A percentile compares a stretch with the other conserved stretches of the same genome.
Evolutionary conservation across 2,113 vertebrate genomes (phyloP).

Genomic region (Proterorhinus semilunaris): DNA sequence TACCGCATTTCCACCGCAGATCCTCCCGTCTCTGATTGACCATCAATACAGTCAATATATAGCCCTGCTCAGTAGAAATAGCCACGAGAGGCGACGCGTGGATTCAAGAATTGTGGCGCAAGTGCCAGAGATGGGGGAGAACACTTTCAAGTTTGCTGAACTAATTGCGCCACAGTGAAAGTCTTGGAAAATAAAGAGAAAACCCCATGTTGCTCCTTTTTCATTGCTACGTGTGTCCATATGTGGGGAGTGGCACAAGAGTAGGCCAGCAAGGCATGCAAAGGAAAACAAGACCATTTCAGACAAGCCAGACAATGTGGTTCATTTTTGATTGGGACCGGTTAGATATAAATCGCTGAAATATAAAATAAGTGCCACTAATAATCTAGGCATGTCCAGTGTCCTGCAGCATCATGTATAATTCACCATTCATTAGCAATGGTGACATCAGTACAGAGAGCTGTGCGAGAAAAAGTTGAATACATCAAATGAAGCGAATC

Average conservation of each 20-base stretch:
- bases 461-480: slow-evolving; percentile 12
- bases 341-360: slow-evolving; percentile 9
- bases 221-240: slow-evolving; percentile 33
- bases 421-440: slow-evolving; percentile 47
- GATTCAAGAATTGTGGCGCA: background rate
- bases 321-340: background rate
- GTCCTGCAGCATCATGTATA: slow-evolving; percentile 45
- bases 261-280: slow-evolving; percentile 44
- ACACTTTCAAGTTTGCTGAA: background rate
- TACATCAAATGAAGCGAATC: background rate
- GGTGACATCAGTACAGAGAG: slow-evolving; percentile 35
- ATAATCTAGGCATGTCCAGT: slow-evolving; percentile 46
- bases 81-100: slow-evolving; percentile 16
- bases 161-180: slow-evolving; percentile 9
- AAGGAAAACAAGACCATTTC: background rate
- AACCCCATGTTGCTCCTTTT: slow-evolving; percentile 34
- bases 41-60: slow-evolving; percentile 56
- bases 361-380: slow-evolving; percentile 22
- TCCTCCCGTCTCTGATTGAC: slow-evolving; percentile 53
- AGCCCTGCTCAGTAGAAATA: slow-evolving; percentile 20
- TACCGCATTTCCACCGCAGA: slow-evolving; percentile 67
- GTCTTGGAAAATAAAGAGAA: slow-evolving; percentile 14
- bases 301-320: background rate
- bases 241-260: slow-evolving; percentile 43
- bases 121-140: background rate